Conservation (phyloP, 2,113 vertebrate genomes). For the Gymnogyps californianus region DNA sequence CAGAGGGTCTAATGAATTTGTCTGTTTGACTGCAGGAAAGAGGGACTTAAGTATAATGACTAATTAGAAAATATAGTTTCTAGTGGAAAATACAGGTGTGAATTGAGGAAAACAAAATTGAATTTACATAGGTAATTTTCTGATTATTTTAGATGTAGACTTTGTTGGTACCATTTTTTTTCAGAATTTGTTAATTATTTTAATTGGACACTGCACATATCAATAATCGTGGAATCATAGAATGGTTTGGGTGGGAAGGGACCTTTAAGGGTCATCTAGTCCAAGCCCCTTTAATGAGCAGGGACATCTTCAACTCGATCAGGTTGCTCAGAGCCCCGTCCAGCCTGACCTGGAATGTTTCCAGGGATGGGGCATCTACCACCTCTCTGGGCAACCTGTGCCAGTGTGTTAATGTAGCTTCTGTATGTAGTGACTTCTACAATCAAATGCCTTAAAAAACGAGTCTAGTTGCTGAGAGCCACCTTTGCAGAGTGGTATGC, state of each 20-base stretch:
- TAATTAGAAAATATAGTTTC: background rate
- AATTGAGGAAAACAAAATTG: background rate
- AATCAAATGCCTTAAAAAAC: background rate
- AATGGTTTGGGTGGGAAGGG: background rate
- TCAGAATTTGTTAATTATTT: background rate
- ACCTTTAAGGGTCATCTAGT: rapidly evolving
- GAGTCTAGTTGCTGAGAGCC: background rate
- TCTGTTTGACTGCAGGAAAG: background rate
- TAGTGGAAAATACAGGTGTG: background rate
- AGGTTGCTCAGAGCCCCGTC: rapidly evolving
- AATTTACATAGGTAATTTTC: background rate
- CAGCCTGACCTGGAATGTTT: background rate
- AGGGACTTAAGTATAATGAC: rapidly evolving
- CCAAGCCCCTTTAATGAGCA: rapidly evolving
- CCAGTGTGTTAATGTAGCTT: background rate
- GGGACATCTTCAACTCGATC: rapidly evolving
- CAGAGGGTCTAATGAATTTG: background rate
- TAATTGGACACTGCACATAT: rapidly evolving
- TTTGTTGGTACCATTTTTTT: background rate
- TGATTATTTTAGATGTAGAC: background rate
- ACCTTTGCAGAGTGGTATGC: background rate
- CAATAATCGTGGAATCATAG: background rate
- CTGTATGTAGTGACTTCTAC: background rate
- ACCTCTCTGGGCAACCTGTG: rapidly evolving
- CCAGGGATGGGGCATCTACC: background rate